Conservation (phyloP, 2,888 invertebrate species). For the Cephus pulcher region DNA sequence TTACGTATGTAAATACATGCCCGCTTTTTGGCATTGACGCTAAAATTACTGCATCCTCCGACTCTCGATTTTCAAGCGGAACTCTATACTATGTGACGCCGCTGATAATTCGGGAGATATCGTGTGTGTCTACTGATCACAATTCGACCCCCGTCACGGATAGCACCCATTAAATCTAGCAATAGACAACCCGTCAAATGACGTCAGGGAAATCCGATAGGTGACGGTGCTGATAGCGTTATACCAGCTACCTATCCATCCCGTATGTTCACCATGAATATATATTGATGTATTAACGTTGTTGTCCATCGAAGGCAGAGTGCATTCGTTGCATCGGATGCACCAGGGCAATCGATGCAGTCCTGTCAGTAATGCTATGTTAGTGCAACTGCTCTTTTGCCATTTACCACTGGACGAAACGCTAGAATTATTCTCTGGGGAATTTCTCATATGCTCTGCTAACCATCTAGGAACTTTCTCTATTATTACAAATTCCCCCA, state of each 20-base stretch:
- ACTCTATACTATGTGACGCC: neutral
- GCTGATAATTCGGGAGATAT: neutral
- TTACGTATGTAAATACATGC: slow-evolving; percentile 53
- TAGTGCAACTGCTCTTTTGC: slow-evolving; percentile 28
- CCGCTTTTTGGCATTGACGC: neutral
- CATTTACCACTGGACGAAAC: no score
- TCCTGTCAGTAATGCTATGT: slow-evolving; percentile 17
- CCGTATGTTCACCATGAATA: slow-evolving; percentile 17
- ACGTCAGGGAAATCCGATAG: slow-evolving; percentile 31
- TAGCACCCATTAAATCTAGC: slow-evolving; percentile 29
- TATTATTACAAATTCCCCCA: no score
- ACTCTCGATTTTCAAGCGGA: slow-evolving; percentile 1
- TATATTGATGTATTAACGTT: slow-evolving; percentile 23
- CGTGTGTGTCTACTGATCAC: neutral
- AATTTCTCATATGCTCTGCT: no score
- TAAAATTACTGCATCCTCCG: neutral
- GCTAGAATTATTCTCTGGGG: no score
- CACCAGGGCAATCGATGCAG: slow-evolving; percentile 21
- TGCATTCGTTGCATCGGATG: slow-evolving; percentile 12
- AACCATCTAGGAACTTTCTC: no score
- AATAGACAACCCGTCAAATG: slow-evolving; percentile 22
- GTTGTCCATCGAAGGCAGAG: slow-evolving; percentile 28
- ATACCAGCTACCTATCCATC: slow-evolving; percentile 3
- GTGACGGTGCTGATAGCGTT: slow-evolving; percentile 24
- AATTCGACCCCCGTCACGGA: neutral